Evolutionary conservation across 2,113 vertebrate species (phyloP), one percentile per base, ranked within the genome.

Genomic region (Cyprinodon variegatus): DNA sequence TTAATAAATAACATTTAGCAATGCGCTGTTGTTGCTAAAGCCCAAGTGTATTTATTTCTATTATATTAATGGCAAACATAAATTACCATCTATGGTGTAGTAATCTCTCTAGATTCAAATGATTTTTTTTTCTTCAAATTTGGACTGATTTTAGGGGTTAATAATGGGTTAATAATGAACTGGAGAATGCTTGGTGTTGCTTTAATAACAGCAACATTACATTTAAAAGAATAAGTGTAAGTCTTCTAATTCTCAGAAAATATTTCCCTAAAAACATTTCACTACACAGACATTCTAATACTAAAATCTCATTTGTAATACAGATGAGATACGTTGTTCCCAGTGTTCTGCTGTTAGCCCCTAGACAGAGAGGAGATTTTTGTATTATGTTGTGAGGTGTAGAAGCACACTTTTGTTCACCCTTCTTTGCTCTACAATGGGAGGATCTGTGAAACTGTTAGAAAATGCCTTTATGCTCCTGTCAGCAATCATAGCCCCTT

Each of bases 361-460:
- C 38, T 11, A 37, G 41, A 22, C 29, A 17, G 11, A 64, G 13
- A 15, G 5, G 14, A 17, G 37, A 3, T 36, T 0, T 20, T 45
- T n/a, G 45, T 3, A 29, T 66, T 46, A 46, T 46, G 13, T 50
- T 46, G 9, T 37, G 10, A 38, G 22, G 29, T 15, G 65, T 43
- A 48, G 29, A 46, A 53, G 29, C 46, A 10, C 2, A 4, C 15
- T 66, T 17, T 15, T 15, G 38, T 66, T 66, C 65, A 43, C 43
- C 63, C 66, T 68, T 6, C 12, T 68, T 38, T 67, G 65, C 65
- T 17, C 45, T 53, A 53, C 36, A n/a, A 46, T n/a, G 65, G n/a
- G 48, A 69, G 48, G 37, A 67, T 67, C 65, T n/a, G 63, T n/a
- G 63, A 65, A 2, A 20, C 41, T 14, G 41, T 65, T 40, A 65